Percentiles rank a stretch among this genome's conserved stretches.
Evolutionary conservation across 1,140 invertebrate species (phyloP).

Genomic region (Ceratina australensis): DNA sequence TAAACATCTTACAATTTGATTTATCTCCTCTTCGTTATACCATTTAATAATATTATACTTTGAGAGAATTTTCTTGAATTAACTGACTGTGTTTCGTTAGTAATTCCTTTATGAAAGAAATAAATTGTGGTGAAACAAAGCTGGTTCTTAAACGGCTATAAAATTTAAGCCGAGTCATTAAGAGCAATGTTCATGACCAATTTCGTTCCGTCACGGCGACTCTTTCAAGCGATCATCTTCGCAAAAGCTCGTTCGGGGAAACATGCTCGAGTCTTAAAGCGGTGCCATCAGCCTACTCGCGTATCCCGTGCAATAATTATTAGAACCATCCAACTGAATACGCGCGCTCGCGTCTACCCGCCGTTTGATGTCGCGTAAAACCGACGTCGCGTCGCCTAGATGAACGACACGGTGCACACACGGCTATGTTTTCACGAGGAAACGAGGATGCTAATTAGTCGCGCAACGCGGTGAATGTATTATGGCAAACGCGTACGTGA

Average conservation of each 20-base stretch:
- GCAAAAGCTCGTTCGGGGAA: not conserved
- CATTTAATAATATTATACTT: too few relatives aligned
- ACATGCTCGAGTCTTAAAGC: not conserved
- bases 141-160: too few relatives aligned
- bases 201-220: not conserved
- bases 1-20: too few relatives aligned
- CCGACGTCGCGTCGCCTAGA: not conserved
- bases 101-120: too few relatives aligned
- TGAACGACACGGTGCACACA: not conserved
- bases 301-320: slow-evolving; percentile 37
- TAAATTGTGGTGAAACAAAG: not conserved
- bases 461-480: not conserved
- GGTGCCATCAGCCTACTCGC: too few relatives aligned
- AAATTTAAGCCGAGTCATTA: not conserved
- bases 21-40: too few relatives aligned
- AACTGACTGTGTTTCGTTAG: too few relatives aligned
- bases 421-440: slow-evolving; percentile 31
- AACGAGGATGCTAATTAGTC: slow-evolving; percentile 44
- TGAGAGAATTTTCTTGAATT: too few relatives aligned
- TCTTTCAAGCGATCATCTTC: not conserved
- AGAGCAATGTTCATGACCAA: too few relatives aligned
- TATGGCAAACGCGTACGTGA: not conserved
- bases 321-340: not conserved
- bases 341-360: not conserved
- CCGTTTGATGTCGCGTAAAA: slow-evolving; percentile 21